phyloP scores from a whole-genome alignment of 1,140 invertebrate genomes.

The Pseudomyrmex cubaensis region DNA sequence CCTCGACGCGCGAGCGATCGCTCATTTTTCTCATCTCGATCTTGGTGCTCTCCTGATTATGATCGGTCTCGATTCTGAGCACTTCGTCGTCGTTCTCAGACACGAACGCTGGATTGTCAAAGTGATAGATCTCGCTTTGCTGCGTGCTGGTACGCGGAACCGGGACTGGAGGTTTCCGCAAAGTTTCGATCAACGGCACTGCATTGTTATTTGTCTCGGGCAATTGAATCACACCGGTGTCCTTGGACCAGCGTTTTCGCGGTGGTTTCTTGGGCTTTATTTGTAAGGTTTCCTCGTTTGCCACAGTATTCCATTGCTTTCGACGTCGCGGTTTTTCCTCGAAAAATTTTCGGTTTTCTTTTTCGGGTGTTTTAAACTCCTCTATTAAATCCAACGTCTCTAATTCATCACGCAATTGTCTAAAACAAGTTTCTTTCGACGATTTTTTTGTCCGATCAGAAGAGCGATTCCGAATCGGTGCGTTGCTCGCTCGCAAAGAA shows the following conservation, averaged over 20 bases:
- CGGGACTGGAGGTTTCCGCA: constrained; percentile 62
- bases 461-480: not conserved
- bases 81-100: constrained; percentile 78
- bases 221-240: constrained; percentile 64
- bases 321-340: constrained; percentile 50
- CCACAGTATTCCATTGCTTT: constrained; percentile 73
- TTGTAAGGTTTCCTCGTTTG: constrained; percentile 6
- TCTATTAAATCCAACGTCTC: constrained; percentile 75
- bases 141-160: constrained; percentile 63
- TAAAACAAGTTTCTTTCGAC: not conserved
- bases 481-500: constrained; percentile 21
- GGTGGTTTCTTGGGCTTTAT: constrained; percentile 68
- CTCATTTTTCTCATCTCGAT: constrained; percentile 51
- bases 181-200: constrained; percentile 10
- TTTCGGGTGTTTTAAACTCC: constrained; percentile 62
- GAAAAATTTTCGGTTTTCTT: not conserved
- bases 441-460: not conserved
- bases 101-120: constrained; percentile 77
- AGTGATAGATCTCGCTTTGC: constrained; percentile 32
- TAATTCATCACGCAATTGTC: constrained; percentile 18
- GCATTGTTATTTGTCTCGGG: constrained; percentile 50
- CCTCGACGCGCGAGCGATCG: constrained; percentile 5
- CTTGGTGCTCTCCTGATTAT: constrained; percentile 71
- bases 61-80: constrained; percentile 79
- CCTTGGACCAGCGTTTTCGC: constrained; percentile 75